Evolutionary conservation across 2,888 invertebrate genomes (phyloP), one percentile per base, ranked within the genome.

Genomic region (Dolomedes plantarius): DNA sequence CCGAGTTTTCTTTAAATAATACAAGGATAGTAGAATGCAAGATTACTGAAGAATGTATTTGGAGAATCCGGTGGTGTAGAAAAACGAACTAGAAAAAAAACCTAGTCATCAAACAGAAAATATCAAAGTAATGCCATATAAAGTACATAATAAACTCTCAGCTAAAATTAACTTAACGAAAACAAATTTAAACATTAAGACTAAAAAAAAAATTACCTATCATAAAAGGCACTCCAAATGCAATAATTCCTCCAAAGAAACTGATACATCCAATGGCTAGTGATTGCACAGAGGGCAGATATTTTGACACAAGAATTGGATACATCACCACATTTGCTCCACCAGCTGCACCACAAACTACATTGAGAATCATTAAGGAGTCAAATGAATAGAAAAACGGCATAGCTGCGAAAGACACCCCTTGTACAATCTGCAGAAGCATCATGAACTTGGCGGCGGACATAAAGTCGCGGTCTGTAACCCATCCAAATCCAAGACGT

Each of bases 401-500:
- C 19, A 77, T 16, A 2, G 73, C 27, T 16, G 69, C 0, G 29
- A 65, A 72, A 16, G 50, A 77, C 6, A 67, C 2, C 2, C 83
- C 83, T 67, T 72, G 83, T 2, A 50, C 6, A 19, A 77, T 16
- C 16, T 83, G 83, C 13, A 76, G 28, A 3, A 77, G 1, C 31
- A 83, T 27, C 83, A 83, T 76, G 72, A 46, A 83, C 9, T 23
- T 64, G 1, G 71, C 36, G 1, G 72, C 19, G 2, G 76, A 56
- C 23, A 83, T 7, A 11, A 46, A 56, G 3, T 83, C 9, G 64
- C 39, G 50, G 23, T 74, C 74, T 28, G 74, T 74, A 19, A 81
- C 65, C 83, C 83, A 83, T 7, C 83, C 83, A 39, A 83, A 83
- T 1, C 82, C 27, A 19, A 82, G 39, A 16, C 77, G 41, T 1